Base-by-base conservation (phyloP, 2,113 vertebrate genomes). In the Hassar affinis region DNA sequence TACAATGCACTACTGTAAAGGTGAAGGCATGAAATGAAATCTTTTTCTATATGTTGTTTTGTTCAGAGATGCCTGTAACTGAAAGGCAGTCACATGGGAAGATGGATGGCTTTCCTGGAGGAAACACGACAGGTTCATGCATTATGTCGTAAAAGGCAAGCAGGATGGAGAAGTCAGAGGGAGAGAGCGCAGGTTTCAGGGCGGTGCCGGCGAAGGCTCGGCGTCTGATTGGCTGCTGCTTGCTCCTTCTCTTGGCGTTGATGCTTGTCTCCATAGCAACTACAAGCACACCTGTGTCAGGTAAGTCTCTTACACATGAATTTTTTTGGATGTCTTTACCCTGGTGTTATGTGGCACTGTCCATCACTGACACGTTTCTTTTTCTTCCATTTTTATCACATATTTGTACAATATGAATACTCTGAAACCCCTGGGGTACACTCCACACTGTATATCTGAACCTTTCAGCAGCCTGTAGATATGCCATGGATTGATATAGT, bases 231-330 rank as follows among this genome's bases (percentile, higher is more conserved):
- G 79, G 86, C 9, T 83, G 86, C 7, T 59, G 69, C 20, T 79
- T 61, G 75, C 79, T 89, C 64, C 87, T 93, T 51, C 38, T 90
- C 86, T 49, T 85, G 38, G 78, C 81, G 5, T 54, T 76, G 76
- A 86, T 59, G 51, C 75, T 92, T 86, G 87, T 92, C 85, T 90
- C 90, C 84, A 88, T 86, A 86, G 89, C 82, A 54, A 89, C 88
- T 22, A 86, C 90, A 4, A 82, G 84, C 81, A 85, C 91, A 90
- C 88, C 91, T 87, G 85, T 84, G 79, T 82, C 89, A 93, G 93
- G 93, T 94, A 85, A 57, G 86, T 54, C 8, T 22, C 27, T 33
- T 75, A 2, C 1, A 15, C 27, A 27, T 27, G n/a, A 10, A n/a
- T 42, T 42, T 59, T 22, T 59, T 59, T 25, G 57, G 42, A 18